Evolutionary conservation across 2,888 invertebrate genomes (phyloP), one percentile per base, ranked within the genome.

Genomic region (Pediacus dermestoides): DNA sequence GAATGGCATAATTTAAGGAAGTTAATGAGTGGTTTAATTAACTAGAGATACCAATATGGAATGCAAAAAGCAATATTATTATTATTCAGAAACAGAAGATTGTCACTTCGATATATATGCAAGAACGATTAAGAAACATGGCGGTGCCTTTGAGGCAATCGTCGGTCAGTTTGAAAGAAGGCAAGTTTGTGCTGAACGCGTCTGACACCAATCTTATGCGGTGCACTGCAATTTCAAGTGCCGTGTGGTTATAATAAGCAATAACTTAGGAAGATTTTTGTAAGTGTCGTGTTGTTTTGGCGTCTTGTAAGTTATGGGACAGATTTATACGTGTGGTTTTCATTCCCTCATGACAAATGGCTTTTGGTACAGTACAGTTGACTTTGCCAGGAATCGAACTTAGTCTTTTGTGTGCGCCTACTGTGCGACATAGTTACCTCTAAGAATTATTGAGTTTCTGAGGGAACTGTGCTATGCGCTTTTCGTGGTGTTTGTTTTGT

Each of bases 201-300:
- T 25, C 47, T 42, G 47, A 48, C 47, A 44, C 34, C 42, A 37
- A 48, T 48, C 43, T 41, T 35, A 23, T n/a, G 23, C 4, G 18
- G 14, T 7, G 26, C 26, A 26, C 23, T 12, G 39, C 34, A 39
- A 46, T 36, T 47, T 41, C 43, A 44, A 52, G 53, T 48, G 52
- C 57, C 50, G 50, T 53, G 53, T 4, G 56, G 50, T 46, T 52
- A 63, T 66, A 66, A 66, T 63, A 63, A 64, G 66, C 64, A 59
- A 65, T 66, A 66, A 66, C 58, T 66, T 65, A 63, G 55, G 53
- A 39, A 52, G 58, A 66, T 63, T 64, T 65, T 65, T 64, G 59
- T 58, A 58, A 53, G 56, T 61, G 64, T 63, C 65, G 60, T 61
- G 63, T 66, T 66, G 65, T 66, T 66, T 66, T 66, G 66, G 64